Percentiles rank a stretch among this genome's conserved stretches.
phyloP scores from a whole-genome alignment of 2,888 invertebrate genomes.

The Helicoverpa assulta region DNA sequence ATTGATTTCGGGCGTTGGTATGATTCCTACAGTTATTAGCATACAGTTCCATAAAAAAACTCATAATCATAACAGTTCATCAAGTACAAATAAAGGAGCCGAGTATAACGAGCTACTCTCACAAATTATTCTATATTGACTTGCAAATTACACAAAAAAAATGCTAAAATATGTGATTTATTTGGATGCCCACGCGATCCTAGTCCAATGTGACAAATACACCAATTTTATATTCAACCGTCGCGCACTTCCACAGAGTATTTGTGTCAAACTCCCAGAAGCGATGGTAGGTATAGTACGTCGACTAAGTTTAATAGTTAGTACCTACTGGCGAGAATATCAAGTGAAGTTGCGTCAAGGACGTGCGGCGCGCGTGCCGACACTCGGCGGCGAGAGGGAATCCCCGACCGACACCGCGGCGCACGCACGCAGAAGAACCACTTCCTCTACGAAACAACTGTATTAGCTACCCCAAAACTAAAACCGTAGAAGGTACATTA shows the following conservation, averaged over 20 bases:
- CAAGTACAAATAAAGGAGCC: constrained; percentile 18
- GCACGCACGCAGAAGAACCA: constrained; percentile 25
- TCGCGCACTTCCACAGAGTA: neutral
- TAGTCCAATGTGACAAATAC: constrained; percentile 37
- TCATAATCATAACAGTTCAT: constrained; percentile 26
- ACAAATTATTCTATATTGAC: constrained; percentile 47
- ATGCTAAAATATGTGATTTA: constrained; percentile 54
- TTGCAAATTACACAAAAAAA: constrained; percentile 54
- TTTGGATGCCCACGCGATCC: constrained; percentile 40
- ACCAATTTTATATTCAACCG: constrained; percentile 15
- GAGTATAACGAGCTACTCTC: constrained; percentile 16
- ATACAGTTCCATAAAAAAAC: constrained; percentile 21
- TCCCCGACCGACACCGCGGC: constrained; percentile 30
- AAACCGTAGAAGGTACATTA: neutral
- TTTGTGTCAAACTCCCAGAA: constrained; percentile 1
- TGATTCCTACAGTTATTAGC: neutral
- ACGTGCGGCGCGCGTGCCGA: constrained; percentile 38
- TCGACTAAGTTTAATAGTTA: constrained; percentile 38
- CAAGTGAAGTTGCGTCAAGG: constrained; percentile 54
- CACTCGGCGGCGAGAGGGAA: constrained; percentile 54
- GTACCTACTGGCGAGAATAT: constrained; percentile 23
- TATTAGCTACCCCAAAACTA: neutral
- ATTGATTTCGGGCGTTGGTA: constrained; percentile 8
- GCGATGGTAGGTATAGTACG: constrained; percentile 3
- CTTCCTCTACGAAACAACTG: neutral